Percentiles rank a stretch among this genome's conserved stretches.
These are phyloP conservation scores for Agrochola macilenta DNA, from an alignment of 2,888 invertebrate species.

Conservation along the genomic window DNA sequence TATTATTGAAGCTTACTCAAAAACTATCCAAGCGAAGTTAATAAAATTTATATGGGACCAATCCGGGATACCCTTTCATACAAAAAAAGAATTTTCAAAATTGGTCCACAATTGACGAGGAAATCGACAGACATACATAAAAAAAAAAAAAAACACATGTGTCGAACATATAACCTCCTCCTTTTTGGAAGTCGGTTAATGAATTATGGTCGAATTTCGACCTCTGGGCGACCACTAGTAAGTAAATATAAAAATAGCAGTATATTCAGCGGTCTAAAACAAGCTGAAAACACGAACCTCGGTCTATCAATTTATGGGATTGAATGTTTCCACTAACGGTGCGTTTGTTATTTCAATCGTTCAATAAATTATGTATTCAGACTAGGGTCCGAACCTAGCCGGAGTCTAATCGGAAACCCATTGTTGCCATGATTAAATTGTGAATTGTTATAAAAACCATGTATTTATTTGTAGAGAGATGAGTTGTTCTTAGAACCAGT, in stretches of 20 bases:
- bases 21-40: too few relatives aligned
- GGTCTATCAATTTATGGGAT: not conserved
- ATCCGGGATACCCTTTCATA: too few relatives aligned
- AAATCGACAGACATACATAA: too few relatives aligned
- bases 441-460: not conserved
- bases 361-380: not conserved
- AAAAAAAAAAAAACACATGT: too few relatives aligned
- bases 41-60: too few relatives aligned
- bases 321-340: conserved; percentile 9
- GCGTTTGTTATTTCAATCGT: conserved; percentile 16
- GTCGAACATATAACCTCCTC: too few relatives aligned
- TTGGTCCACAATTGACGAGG: too few relatives aligned
- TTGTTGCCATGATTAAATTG: conserved; percentile 14
- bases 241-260: not conserved
- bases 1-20: too few relatives aligned
- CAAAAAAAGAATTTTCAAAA: too few relatives aligned
- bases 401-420: not conserved
- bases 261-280: not conserved
- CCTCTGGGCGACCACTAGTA: too few relatives aligned
- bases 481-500: conserved; percentile 11
- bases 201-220: too few relatives aligned
- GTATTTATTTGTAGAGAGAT: not conserved
- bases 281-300: not conserved
- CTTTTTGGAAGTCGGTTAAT: too few relatives aligned
- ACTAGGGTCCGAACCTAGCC: not conserved